A percentile compares a stretch with the other conserved stretches of the same genome.
These are phyloP conservation scores for Doris montereyensis DNA, from an alignment of 2,888 invertebrate species.

Conservation along the genomic window DNA sequence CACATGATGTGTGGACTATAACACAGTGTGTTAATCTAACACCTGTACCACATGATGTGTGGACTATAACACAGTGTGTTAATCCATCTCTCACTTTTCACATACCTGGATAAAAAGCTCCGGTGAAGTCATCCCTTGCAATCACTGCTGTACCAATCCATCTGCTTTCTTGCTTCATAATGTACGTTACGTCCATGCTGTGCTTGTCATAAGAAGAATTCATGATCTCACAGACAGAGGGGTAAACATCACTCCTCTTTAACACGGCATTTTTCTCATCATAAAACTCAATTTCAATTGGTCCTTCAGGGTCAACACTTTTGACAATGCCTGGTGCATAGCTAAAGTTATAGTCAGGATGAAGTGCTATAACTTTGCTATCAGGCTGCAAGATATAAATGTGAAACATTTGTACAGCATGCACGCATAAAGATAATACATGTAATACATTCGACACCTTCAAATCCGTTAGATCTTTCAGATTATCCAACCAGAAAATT, in stretches of 20 bases:
- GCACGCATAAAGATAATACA: no score
- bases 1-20: no score
- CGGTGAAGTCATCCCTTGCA: constrained; percentile 38
- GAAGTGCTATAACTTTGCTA: constrained; percentile 61
- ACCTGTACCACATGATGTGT: no score
- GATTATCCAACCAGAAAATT: neutral
- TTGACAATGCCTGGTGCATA: constrained; percentile 66
- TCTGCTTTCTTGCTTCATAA: constrained; percentile 56
- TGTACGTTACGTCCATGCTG: constrained; percentile 61
- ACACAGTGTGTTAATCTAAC: no score
- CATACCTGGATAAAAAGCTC: constrained; percentile 42
- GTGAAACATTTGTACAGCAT: no score
- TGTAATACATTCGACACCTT: no score
- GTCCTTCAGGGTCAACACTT: constrained; percentile 14
- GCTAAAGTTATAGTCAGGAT: constrained; percentile 63
- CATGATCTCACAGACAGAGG: neutral
- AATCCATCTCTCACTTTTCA: no score
- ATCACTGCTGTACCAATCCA: constrained; percentile 61
- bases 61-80: no score
- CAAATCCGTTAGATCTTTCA: no score
- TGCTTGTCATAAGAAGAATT: constrained; percentile 55
- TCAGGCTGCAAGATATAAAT: constrained; percentile 48
- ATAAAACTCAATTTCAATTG: constrained; percentile 56
- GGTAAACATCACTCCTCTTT: constrained; percentile 57
- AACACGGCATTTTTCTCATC: constrained; percentile 53